Evolutionary conservation across 2,888 invertebrate species (phyloP).

Genomic region (Drosophila mayaguana): DNA sequence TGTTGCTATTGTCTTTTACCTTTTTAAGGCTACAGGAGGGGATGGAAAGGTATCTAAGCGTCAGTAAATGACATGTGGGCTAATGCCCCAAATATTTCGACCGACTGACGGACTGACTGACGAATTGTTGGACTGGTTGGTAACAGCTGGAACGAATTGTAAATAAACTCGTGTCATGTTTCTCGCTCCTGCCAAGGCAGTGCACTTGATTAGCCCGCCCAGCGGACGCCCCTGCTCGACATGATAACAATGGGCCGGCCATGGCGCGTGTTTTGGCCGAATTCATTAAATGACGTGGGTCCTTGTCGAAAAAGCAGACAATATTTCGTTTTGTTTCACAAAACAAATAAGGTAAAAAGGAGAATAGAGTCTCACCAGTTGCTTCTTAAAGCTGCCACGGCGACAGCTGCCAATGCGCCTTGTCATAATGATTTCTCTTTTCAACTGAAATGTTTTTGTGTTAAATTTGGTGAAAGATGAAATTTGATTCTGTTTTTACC

Average conservation of each 20-base stretch:
- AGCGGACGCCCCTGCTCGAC: slow-evolving; percentile 28
- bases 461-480: too few species aligned
- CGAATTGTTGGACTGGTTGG: slow-evolving; percentile 14
- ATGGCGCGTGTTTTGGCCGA: slow-evolving; percentile 30
- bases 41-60: slow-evolving; percentile 27
- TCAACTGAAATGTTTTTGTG: not conserved
- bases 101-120: not conserved
- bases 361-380: slow-evolving; percentile 50
- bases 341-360: not conserved
- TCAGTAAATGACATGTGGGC: slow-evolving; percentile 17
- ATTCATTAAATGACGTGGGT: slow-evolving; percentile 54
- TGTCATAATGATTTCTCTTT: slow-evolving; percentile 35
- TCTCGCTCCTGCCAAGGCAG: slow-evolving; percentile 36
- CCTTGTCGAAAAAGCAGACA: slow-evolving; percentile 26
- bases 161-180: slow-evolving; percentile 46
- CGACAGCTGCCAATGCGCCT: slow-evolving; percentile 60
- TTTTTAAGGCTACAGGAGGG: slow-evolving; percentile 43
- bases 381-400: slow-evolving; percentile 23
- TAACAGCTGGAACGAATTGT: slow-evolving; percentile 40
- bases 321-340: slow-evolving; percentile 14
- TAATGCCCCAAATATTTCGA: not conserved
- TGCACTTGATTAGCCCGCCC: slow-evolving; percentile 67
- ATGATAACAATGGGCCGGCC: slow-evolving; percentile 31
- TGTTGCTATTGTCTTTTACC: slow-evolving; percentile 43
- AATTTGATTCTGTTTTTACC: not conserved